Percentiles rank a stretch among this genome's conserved stretches.
phyloP scores from a whole-genome alignment of 2,113 vertebrate genomes.

The Thermophis baileyi region DNA sequence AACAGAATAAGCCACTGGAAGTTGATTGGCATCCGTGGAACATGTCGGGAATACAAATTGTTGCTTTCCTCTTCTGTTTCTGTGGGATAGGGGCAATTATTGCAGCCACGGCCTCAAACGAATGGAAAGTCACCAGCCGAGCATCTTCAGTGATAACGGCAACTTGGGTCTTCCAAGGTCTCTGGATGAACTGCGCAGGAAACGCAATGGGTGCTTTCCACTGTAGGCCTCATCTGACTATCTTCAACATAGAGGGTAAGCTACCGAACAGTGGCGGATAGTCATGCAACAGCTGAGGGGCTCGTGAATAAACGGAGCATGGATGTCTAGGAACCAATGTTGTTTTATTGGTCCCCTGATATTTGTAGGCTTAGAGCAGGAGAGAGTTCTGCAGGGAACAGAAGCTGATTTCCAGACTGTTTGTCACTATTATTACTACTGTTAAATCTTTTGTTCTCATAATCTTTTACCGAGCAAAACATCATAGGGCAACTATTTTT shows the following conservation, averaged over 20 bases:
- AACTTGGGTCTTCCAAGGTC: slow-evolving; percentile 92
- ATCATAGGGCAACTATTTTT: neutral
- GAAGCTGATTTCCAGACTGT: neutral
- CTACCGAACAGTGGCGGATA: slow-evolving; percentile 16
- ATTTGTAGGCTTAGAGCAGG: neutral
- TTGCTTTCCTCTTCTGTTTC: slow-evolving; percentile 80
- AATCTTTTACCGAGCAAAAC: neutral
- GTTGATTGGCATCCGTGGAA: slow-evolving; percentile 27
- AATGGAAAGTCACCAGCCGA: slow-evolving; percentile 89
- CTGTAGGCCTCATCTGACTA: slow-evolving; percentile 85
- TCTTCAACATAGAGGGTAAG: slow-evolving; percentile 87
- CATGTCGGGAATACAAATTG: slow-evolving; percentile 84
- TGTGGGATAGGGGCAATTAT: slow-evolving; percentile 84
- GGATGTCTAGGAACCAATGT: neutral
- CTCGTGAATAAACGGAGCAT: neutral
- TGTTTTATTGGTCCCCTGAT: neutral
- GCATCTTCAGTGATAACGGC: slow-evolving; percentile 92
- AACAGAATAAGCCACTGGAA: slow-evolving; percentile 31
- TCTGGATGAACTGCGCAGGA: slow-evolving; percentile 94
- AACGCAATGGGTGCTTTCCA: slow-evolving; percentile 90
- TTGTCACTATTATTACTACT: neutral
- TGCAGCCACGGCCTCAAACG: slow-evolving; percentile 83
- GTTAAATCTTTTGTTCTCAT: neutral
- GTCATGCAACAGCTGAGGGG: neutral
- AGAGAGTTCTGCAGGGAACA: neutral